Evolutionary conservation across 2,888 invertebrate species (phyloP).

Genomic region (Pantelozetes paolii): DNA sequence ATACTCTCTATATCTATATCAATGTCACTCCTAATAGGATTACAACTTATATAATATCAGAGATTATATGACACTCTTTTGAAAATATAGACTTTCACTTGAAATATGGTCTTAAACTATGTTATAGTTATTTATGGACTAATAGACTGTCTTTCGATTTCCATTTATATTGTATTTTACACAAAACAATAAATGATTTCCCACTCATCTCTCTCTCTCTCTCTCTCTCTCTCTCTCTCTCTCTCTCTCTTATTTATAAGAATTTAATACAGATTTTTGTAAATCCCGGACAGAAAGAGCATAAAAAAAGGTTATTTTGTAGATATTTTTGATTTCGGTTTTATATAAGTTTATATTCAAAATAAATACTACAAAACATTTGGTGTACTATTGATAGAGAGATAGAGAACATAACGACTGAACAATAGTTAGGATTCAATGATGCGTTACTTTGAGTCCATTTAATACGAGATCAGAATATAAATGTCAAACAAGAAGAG

Average conservation of each 20-base stretch:
- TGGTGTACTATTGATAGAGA: slow-evolving; percentile 1
- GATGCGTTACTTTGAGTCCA: slow-evolving; percentile 16
- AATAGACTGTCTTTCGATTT: slow-evolving; percentile 6
- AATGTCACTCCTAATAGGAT: slow-evolving; percentile 28
- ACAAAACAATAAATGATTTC: neutral
- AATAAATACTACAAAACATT: too few relatives aligned
- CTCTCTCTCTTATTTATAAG: neutral
- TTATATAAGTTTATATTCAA: too few relatives aligned
- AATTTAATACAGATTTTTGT: too few relatives aligned
- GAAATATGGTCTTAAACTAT: slow-evolving; percentile 17
- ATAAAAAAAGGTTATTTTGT: too few relatives aligned
- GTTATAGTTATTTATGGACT: slow-evolving; percentile 5
- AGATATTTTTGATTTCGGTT: too few relatives aligned
- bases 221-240: neutral
- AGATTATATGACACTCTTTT: slow-evolving; percentile 24
- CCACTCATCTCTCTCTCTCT: slow-evolving; percentile 18
- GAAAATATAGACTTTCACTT: slow-evolving; percentile 33
- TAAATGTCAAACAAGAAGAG: neutral
- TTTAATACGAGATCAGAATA: slow-evolving; percentile 26
- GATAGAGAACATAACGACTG: neutral
- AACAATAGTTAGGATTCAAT: slow-evolving; percentile 32
- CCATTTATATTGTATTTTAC: slow-evolving; percentile 34
- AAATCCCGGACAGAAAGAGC: too few relatives aligned
- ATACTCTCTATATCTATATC: slow-evolving; percentile 14
- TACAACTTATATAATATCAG: slow-evolving; percentile 17